These are phyloP conservation scores for Thymelicus lineola DNA, from an alignment of 2,888 invertebrate genomes.

Conservation along the genomic window DNA sequence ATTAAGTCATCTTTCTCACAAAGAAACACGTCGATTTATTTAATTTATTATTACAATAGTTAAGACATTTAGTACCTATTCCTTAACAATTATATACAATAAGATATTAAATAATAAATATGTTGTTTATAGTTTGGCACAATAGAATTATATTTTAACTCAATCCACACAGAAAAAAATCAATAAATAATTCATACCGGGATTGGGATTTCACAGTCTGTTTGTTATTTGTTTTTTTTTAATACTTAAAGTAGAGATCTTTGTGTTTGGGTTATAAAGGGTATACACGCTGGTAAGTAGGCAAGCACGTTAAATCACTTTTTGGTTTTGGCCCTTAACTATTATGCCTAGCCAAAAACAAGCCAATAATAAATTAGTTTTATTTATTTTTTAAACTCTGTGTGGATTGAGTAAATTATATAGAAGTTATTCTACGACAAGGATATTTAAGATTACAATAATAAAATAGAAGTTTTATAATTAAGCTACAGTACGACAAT, in stretches of 20 bases:
- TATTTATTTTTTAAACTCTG: neutral
- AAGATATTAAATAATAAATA: conserved; percentile 43
- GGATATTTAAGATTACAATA: conserved; percentile 39
- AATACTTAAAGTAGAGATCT: neutral
- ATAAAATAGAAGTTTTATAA: conserved; percentile 37
- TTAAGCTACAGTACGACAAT: conserved; percentile 24
- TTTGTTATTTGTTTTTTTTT: neutral
- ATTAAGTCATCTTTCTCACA: conserved; percentile 39
- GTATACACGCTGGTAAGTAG: too few species aligned
- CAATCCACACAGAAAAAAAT: conserved; percentile 22
- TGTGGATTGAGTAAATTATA: conserved; percentile 38
- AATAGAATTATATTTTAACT: conserved; percentile 21
- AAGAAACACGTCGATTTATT: conserved; percentile 37
- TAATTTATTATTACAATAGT: conserved; percentile 40
- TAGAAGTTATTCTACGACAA: conserved; percentile 37
- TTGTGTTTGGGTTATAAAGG: too few species aligned
- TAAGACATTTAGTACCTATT: conserved; percentile 45
- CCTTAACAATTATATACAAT: conserved; percentile 46
- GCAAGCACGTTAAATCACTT: too few species aligned
- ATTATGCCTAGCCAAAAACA: too few species aligned
- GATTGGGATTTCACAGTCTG: too few species aligned
- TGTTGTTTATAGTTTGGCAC: conserved; percentile 46
- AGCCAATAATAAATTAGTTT: too few species aligned
- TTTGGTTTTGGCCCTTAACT: too few species aligned
- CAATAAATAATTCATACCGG: too few species aligned